Evolutionary conservation across 2,113 vertebrate species (phyloP).

Genomic region (Barbus barbus): DNA sequence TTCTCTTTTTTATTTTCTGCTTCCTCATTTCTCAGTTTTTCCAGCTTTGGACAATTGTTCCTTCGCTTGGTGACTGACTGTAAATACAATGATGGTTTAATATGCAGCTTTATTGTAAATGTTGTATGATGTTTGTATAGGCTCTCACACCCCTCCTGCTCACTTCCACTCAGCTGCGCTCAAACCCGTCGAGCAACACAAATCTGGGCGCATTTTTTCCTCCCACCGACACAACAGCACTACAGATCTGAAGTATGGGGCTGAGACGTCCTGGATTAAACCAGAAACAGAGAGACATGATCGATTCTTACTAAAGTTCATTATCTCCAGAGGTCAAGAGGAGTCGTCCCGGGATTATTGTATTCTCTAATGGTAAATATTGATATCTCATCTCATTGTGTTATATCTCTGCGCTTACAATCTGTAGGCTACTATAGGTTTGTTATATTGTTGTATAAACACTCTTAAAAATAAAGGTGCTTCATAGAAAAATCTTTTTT

Average conservation of each 20-base stretch:
- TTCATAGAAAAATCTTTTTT: no score
- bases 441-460: no score
- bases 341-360: neutral
- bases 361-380: neutral
- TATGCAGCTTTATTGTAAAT: neutral
- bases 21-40: constrained; percentile 2
- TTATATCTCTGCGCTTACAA: neutral
- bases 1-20: constrained; percentile 10
- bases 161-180: neutral
- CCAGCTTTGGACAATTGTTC: neutral
- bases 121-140: no score
- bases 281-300: neutral
- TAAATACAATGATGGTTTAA: neutral
- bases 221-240: neutral
- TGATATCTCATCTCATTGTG: neutral
- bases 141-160: constrained; percentile 2
- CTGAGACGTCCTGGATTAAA: neutral
- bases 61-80: neutral
- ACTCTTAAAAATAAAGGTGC: no score
- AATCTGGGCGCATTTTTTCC: neutral
- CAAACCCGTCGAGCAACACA: constrained; percentile 31
- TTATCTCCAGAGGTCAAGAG: neutral
- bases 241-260: neutral
- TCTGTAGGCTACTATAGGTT: neutral
- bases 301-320: neutral